Evolutionary conservation across 2,113 vertebrate species (phyloP), one percentile per base, ranked within the genome.

Genomic region (Plestiodon gilberti): DNA sequence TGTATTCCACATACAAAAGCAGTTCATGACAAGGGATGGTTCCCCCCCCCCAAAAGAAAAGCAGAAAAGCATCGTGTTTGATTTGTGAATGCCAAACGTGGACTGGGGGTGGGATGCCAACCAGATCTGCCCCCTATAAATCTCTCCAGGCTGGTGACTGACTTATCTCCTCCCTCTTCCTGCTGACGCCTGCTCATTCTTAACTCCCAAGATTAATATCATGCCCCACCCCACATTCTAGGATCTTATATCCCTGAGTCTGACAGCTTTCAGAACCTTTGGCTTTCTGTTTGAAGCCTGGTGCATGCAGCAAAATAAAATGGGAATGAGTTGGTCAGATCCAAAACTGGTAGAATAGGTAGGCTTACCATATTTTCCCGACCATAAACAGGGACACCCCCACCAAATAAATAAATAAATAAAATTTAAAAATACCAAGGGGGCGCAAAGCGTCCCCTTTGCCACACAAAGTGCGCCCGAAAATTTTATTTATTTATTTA

Each of bases 21-120:
- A 59, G 71, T 22, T 83, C 40, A 33, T 85, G 84, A 92, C 74
- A 73, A 43, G 25, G 64, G 40, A 84, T 82, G 15, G 20, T 23
- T 20, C n/a, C n/a, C n/a, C n/a, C n/a, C 33, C 30, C 70, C n/a
- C 25, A 70, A 82, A 20, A 57, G 14, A 59, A 33, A 59, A 55
- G 13, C 6, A 55, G 13, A 13, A 61, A 78, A 33, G n/a, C 17
- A 57, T 78, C 3, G n/a, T 57, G 52, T 33, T 33, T 78, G 48
- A 65, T 65, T 17, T 61, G 59, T 61, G 59, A 55, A n/a, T 52
- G 48, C 10, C 28, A 55, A 15, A 70, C 1, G 33, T 70, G 67
- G 67, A 70, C n/a, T 70, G 11, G n/a, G 67, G 13, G n/a, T n/a
- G 6, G 17, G 22, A 64, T n/a, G n/a, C 73, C 62, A 80, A 4